Conservation (phyloP, 2,888 invertebrate genomes). For the Phyllotreta striolata region DNA sequence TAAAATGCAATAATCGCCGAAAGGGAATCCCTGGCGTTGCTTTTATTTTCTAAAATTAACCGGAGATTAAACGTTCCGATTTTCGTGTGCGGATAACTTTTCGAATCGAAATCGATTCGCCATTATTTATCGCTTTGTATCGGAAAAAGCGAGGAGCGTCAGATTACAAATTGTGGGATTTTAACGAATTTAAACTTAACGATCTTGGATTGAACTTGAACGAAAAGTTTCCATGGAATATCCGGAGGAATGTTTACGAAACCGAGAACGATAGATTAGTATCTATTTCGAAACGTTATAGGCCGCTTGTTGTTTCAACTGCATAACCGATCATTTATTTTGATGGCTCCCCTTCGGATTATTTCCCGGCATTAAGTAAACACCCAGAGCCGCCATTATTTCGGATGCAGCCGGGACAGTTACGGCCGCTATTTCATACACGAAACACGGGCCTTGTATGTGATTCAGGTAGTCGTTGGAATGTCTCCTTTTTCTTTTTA, state of each 20-base stretch:
- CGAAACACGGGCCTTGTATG: background rate
- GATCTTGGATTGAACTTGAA: too few species aligned
- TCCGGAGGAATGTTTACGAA: conserved; percentile 19
- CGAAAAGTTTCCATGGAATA: conserved; percentile 3
- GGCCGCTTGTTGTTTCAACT: conserved; percentile 30
- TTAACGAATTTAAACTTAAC: too few species aligned
- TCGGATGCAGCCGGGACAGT: conserved; percentile 18
- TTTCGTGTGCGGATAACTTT: too few species aligned
- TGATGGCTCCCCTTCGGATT: conserved; percentile 30
- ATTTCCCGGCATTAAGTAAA: conserved; percentile 29
- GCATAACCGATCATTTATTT: conserved; percentile 28
- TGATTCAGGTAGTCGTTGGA: conserved; percentile 10
- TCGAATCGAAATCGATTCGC: too few species aligned
- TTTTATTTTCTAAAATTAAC: too few species aligned
- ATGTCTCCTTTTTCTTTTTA: too few species aligned
- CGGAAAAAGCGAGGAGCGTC: too few species aligned
- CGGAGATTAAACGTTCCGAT: too few species aligned
- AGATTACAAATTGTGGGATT: too few species aligned
- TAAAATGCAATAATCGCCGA: too few species aligned
- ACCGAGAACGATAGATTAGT: conserved; percentile 1
- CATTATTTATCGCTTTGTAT: too few species aligned
- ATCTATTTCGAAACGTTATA: background rate
- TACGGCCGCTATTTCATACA: conserved; percentile 1
- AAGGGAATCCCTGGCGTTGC: too few species aligned
- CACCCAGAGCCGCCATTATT: conserved; percentile 19